Evolutionary conservation across 2,888 invertebrate species (phyloP), one percentile per base, ranked within the genome.

Genomic region (Leucophenga maculata): DNA sequence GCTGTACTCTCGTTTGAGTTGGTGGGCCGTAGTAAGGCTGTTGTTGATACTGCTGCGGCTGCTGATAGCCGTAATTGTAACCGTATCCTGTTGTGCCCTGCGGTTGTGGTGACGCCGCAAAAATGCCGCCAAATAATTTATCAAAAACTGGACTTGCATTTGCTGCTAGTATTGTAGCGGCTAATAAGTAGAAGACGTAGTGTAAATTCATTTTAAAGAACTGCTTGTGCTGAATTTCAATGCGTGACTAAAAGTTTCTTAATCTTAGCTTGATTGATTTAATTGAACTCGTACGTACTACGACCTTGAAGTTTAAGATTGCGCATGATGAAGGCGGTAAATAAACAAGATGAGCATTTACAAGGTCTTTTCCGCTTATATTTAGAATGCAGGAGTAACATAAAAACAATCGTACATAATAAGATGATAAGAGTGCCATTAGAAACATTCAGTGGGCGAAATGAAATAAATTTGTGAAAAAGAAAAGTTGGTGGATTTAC

Each of bases 21-120:
- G 68, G 70, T 11, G 48, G 52, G 14, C 70, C 65, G 32, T 59
- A 22, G 11, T 50, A 50, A 11, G 50, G 16, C 52, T 6, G 54
- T 6, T 39, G 22, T 65, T 50, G 65, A n/a, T 54, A 16, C 39
- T 66, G 55, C 11, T 39, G 62, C 3, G 67, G 71, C 8, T 46
- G 54, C 18, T 72, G 69, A 31, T 57, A 31, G 6, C 68, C 70
- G 57, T 77, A 75, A 26, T 78, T 77, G 52, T 77, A 75, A 14
- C 59, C 68, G 13, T 31, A 54, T 48, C 31, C 57, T 26, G 50
- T 67, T 8, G 71, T 39, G 6, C 11, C 1, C 39, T 39, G 72
- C 3, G 69, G 67, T 8, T 59, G n/a, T 62, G 44, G 44, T 8
- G 46, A n/a, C 8, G 39, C 39, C 16, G 32, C 65, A 52, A 26